Base-by-base conservation (phyloP, 1,140 invertebrate genomes). In the Brachionus rubens region DNA sequence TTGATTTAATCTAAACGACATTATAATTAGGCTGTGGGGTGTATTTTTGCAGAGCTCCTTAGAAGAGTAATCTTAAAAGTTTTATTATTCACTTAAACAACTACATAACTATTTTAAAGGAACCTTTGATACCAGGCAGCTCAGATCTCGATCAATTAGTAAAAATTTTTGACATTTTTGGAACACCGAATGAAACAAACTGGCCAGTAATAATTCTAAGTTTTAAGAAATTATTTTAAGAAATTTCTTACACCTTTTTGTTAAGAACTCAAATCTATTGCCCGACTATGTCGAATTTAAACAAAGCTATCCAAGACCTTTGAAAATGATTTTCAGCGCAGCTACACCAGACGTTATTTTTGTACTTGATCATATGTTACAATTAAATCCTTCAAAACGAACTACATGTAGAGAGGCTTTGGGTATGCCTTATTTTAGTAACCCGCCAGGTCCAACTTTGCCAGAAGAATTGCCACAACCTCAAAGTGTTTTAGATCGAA, bases 261-360 rank as follows among this genome's bases (percentile, higher is more conserved):
- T 36, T 5, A 33, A 91, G 90, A 90, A 91, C 72, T 87, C 97
- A 82, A 90, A 88, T 54, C 87, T 87, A 75, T 85, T 99, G 14
- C 91, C 92, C 40, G 94, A 98, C 85, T 99, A 91, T 83, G 90
- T 99, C 43, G 89, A 91, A 80, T 98, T 98, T 82, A 96, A 96
- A 82, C 86, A 88, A 2, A 92, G 92, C 79, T 89, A 91, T 6
- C 88, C 90, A 0, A 93, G 90, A 10, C 91, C 91, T 19, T 82
- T 97, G 21, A 90, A 91, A 56, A 89, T 94, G 79, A 96, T 99
- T 79, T 99, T 99, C 81, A 95, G 92, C 41, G 96, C 96, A 6
- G 95, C 94, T 14, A 88, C 89, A 10, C 91, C 96, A 85, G 96
- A 99, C 86, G 86, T 98, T n/a, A 82, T 99, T 5, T 88, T 91